phyloP scores from a whole-genome alignment of 2,113 vertebrate species.

The Boleophthalmus pectinirostris region DNA sequence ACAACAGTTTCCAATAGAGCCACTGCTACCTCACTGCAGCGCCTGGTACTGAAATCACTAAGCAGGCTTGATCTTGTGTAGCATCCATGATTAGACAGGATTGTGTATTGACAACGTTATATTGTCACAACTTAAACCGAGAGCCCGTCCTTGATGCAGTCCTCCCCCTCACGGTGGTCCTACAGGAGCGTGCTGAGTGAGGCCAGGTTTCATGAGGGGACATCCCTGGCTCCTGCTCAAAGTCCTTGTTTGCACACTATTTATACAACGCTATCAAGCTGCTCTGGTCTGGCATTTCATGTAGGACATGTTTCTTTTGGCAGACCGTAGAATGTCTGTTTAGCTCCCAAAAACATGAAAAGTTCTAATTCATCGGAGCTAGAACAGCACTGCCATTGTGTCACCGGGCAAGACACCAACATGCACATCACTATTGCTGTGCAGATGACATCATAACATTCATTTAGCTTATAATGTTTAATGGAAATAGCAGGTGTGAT shows the following conservation, averaged over 20 bases:
- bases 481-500: no score
- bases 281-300: neutral
- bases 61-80: no score
- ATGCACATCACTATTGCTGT: neutral
- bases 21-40: no score
- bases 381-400: no score
- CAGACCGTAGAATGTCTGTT: neutral
- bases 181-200: neutral
- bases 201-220: neutral
- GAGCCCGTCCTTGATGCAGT: neutral
- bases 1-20: no score
- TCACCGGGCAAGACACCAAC: neutral
- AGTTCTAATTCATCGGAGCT: no score
- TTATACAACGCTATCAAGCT: neutral
- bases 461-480: no score
- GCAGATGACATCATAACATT: no score
- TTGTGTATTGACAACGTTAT: no score
- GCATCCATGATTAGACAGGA: no score
- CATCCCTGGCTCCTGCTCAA: neutral
- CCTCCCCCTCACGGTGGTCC: neutral
- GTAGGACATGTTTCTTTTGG: neutral
- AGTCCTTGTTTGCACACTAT: neutral
- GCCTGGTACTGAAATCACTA: no score
- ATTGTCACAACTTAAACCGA: no score
- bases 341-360: neutral